A percentile compares a stretch with the other conserved stretches of the same genome.
phyloP scores from a whole-genome alignment of 1,140 invertebrate species.

The Cherax quadricarinatus region DNA sequence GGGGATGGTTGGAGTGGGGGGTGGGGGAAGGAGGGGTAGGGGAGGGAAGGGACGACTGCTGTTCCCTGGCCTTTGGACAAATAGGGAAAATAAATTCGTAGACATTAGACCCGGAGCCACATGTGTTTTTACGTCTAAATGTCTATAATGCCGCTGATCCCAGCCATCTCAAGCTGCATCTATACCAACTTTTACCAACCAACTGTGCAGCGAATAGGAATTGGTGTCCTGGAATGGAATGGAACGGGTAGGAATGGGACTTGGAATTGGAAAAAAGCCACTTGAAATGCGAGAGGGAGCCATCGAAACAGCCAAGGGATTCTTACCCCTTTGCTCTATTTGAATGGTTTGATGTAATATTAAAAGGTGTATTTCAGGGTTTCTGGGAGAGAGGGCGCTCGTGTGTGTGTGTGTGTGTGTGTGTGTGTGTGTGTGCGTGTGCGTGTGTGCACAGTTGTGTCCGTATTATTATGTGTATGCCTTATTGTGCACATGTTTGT shows the following conservation, averaged over 20 bases:
- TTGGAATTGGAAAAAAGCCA: slow-evolving; percentile 44
- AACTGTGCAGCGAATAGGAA: slow-evolving; percentile 49
- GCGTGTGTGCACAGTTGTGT: neutral
- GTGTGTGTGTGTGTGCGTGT: neutral
- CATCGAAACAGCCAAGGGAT: neutral
- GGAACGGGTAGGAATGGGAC: slow-evolving; percentile 50
- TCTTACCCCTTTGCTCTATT: neutral
- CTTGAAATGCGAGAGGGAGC: neutral
- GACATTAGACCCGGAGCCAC: slow-evolving; percentile 39
- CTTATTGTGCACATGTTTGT: neutral
- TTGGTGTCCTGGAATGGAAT: slow-evolving; percentile 45
- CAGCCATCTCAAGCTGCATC: slow-evolving; percentile 48
- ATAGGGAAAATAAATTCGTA: slow-evolving; percentile 41
- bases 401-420: neutral
- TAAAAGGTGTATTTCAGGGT: slow-evolving; percentile 2
- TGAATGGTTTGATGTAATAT: slow-evolving; percentile 19
- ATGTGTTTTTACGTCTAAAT: slow-evolving; percentile 55
- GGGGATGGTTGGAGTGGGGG: too few species aligned
- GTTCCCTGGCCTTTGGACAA: neutral
- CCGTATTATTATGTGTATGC: too few species aligned
- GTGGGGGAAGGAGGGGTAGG: neutral
- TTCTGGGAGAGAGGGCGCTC: neutral
- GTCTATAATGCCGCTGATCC: slow-evolving; percentile 44
- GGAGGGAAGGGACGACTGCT: neutral
- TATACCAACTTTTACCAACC: slow-evolving; percentile 55